Evolutionary conservation across 2,797 vertebrate species (phyloP), one percentile per base, ranked within the genome.

Genomic region (Hyperoplus lanceolatus): DNA sequence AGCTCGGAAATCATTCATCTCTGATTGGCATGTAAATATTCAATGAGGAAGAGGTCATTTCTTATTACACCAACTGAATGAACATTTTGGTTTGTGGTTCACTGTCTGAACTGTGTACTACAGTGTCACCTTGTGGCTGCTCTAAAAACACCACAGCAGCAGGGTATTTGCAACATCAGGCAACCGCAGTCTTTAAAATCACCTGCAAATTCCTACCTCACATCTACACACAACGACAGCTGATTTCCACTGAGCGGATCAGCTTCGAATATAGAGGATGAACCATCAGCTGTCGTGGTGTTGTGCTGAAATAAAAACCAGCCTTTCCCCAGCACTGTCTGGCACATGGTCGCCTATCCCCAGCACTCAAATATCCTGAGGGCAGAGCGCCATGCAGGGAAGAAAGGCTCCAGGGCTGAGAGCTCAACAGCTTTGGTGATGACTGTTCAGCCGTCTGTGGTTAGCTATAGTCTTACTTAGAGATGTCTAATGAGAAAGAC

Each of bases 41-140:
- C 55, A 80, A 69, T 70, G 79, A 82, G 78, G 55, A 58, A 56
- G 56, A 70, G 62, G 51, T 70, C 13, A 6, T 84, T 77, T 18
- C 53, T 83, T 45, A 80, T 80, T 77, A 75, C 21, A 58, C n/a
- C 45, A 75, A 57, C 53, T 53, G 54, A 4, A 38, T 41, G 59
- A 57, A 13, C 43, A 21, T 77, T 41, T 8, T 5, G 38, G 50
- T 13, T 29, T 10, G 3, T 10, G 12, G 36, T 29, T 29, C 29
- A 29, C 56, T 51, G 64, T 38, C 14, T 65, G 39, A 80, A 41
- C 1, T 18, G 69, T 83, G 88, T 79, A 3, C 80, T 59, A 70
- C 71, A 93, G 88, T 74, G 89, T 69, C 94, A 89, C 83, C 93
- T 81, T 81, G 92, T 93, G 94, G 92, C 56, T 38, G 60, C 45